Percentiles rank a stretch among this genome's conserved stretches.
Conservation (phyloP, 2,113 vertebrate genomes). For the rabbit (Oryctolagus cuniculus) region mOryCun1.1 NC_091449.1:45191501-45192000, state of each 20-base stretch:
- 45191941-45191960: not conserved
- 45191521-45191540: not conserved
- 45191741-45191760: not conserved
- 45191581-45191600: not conserved
- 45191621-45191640: not conserved
- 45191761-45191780: not conserved
- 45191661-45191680: not conserved
- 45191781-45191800: not conserved
- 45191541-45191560: not conserved
- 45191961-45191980: not conserved
- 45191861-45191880: not conserved
- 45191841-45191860: not conserved
- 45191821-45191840: slow-evolving; percentile 4
- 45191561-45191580: not conserved
- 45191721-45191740: not conserved
- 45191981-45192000: not conserved
- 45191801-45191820: not conserved
- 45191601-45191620: not conserved
- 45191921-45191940: not conserved
- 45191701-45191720: not conserved
- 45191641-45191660: not conserved
- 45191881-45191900: not conserved
- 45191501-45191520: not conserved
- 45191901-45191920: not conserved
- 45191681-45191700: not conserved